A percentile compares a stretch with the other conserved stretches of the same genome.
These are phyloP conservation scores for Neocrepidodera transversa DNA, from an alignment of 2,888 invertebrate species.

Conservation along the genomic window DNA sequence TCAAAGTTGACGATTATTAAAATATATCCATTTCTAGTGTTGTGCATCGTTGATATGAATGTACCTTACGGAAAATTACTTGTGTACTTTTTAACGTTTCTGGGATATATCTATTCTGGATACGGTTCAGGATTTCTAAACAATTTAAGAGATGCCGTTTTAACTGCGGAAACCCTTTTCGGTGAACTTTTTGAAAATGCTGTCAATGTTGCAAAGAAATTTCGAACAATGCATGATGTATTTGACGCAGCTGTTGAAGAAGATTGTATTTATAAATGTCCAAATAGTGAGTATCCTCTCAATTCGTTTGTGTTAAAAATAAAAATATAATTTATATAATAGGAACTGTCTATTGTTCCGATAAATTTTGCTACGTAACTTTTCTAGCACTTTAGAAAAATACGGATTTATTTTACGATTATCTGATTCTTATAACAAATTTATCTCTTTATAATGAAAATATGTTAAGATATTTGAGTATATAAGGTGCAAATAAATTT, in stretches of 20 bases:
- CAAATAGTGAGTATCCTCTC: slow-evolving; percentile 71
- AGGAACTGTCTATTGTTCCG: neutral
- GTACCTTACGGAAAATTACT: slow-evolving; percentile 77
- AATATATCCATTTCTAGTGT: neutral
- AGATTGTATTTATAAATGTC: slow-evolving; percentile 78
- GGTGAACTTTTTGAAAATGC: slow-evolving; percentile 79
- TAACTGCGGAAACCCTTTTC: slow-evolving; percentile 81
- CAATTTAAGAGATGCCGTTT: slow-evolving; percentile 79
- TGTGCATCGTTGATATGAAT: slow-evolving; percentile 66
- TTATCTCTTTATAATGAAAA: too few relatives aligned
- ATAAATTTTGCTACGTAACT: too few relatives aligned
- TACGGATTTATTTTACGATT: too few relatives aligned
- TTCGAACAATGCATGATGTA: slow-evolving; percentile 79
- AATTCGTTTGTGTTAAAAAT: neutral
- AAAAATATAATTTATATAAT: neutral
- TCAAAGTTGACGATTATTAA: neutral
- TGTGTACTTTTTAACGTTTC: slow-evolving; percentile 77
- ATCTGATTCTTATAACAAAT: too few relatives aligned
- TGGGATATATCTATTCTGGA: slow-evolving; percentile 81
- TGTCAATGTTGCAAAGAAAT: slow-evolving; percentile 75
- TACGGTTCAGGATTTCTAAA: slow-evolving; percentile 77
- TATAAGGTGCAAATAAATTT: too few relatives aligned
- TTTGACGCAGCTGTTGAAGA: slow-evolving; percentile 88
- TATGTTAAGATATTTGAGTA: too few relatives aligned
- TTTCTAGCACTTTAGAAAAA: too few relatives aligned